phyloP scores from a whole-genome alignment of 2,888 invertebrate genomes.

The Tachina fera region DNA sequence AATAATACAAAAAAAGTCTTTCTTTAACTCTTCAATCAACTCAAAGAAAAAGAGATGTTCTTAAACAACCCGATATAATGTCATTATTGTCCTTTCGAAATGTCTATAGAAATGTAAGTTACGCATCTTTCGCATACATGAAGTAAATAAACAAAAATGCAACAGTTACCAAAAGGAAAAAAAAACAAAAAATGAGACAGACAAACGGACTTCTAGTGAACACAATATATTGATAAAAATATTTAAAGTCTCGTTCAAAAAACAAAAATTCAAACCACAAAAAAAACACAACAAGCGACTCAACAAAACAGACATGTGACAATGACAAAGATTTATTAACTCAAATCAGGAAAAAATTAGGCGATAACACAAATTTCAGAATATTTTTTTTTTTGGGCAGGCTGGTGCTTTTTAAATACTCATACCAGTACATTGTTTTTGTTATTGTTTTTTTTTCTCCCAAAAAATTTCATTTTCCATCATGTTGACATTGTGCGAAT shows the following conservation, averaged over 20 bases:
- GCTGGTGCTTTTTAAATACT: not conserved
- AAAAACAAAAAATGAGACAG: not conserved
- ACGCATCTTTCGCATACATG: conserved; percentile 71
- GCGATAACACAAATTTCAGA: conserved; percentile 79
- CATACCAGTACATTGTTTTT: not conserved
- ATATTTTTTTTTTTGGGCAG: conserved; percentile 46
- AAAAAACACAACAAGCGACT: conserved; percentile 18
- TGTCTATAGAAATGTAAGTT: conserved; percentile 67
- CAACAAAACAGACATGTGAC: conserved; percentile 77
- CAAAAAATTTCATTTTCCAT: not conserved
- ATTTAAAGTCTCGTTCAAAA: conserved; percentile 34
- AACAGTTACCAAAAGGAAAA: conserved; percentile 47
- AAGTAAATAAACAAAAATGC: conserved; percentile 67
- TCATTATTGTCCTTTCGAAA: conserved; percentile 69
- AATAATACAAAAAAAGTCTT: not conserved
- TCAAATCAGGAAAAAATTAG: conserved; percentile 79
- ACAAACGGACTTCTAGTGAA: not conserved
- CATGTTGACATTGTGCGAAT: conserved; percentile 69
- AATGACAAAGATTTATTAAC: conserved; percentile 81
- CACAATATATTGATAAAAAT: conserved; percentile 48
- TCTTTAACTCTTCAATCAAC: conserved; percentile 14
- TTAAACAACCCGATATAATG: conserved; percentile 61
- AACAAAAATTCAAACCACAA: conserved; percentile 15
- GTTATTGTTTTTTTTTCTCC: not conserved
- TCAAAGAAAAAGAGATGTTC: not conserved